phyloP scores from a whole-genome alignment of 2,113 vertebrate genomes.

The Myrmophylax atrothorax region DNA sequence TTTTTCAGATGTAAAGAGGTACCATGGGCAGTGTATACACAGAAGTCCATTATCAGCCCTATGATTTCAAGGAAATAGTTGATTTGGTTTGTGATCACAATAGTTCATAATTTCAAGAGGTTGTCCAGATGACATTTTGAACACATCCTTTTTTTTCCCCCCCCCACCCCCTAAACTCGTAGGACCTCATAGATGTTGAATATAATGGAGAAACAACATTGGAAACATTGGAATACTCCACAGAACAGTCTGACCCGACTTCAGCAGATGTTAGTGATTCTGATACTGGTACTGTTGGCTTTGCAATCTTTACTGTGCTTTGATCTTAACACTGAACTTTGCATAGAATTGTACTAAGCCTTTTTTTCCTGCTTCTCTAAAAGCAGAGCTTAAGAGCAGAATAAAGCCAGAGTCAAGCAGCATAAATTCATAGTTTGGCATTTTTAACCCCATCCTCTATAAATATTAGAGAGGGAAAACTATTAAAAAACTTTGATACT shows the following conservation, averaged over 20 bases:
- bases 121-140: neutral
- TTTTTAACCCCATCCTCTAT: neutral
- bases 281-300: constrained; percentile 7
- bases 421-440: neutral
- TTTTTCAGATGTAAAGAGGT: neutral
- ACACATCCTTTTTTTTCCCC: neutral
- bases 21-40: neutral
- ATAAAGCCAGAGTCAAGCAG: neutral
- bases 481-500: neutral
- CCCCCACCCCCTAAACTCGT: neutral
- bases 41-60: neutral
- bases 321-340: neutral
- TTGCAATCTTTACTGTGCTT: neutral
- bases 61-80: neutral
- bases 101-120: neutral
- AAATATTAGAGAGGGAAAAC: neutral
- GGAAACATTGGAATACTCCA: neutral
- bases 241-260: neutral
- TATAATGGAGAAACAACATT: neutral
- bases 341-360: neutral
- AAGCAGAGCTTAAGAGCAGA: neutral
- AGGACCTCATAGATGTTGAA: neutral
- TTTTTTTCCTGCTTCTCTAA: neutral
- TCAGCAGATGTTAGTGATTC: neutral
- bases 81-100: neutral